Evolutionary conservation across 2,797 vertebrate species (phyloP), one percentile per base, ranked within the genome.

Genomic region (Urocyon cinereoargenteus): DNA sequence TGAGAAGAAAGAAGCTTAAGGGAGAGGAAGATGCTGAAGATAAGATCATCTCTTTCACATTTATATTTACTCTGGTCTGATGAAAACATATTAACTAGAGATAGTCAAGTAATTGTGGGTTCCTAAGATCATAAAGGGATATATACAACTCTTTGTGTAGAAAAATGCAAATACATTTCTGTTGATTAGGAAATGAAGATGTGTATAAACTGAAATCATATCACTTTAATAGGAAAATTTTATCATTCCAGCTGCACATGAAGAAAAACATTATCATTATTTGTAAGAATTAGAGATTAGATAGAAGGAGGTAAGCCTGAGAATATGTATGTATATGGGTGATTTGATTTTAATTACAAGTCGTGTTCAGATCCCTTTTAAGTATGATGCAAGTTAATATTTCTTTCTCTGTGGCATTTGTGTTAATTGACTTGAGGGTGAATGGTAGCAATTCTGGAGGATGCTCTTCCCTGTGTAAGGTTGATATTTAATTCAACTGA

Each of bases 401-500:
- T 66, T 81, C 6, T 40, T 87, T 93, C 24, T 68, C 77, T 62
- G 19, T 75, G n/a, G 28, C 40, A 88, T 49, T 53, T 88, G 5
- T 61, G 21, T 49, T 78, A 36, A 84, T 21, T 61, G 36, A 81
- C 6, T 53, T 31, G 19, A 81, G 51, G 28, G 15, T 66, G 40
- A 93, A 59, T 53, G 19, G 14, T 57, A 83, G 11, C 31, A 86
- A 83, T 94, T 77, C 49, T 53, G 0, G 21, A 83, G 19, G 36
- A 85, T 22, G 45, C 3, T 79, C 11, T 3, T 92, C 40, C 84
- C 22, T 55, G 7, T 66, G 45, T 40, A 73, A 92, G 31, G 28
- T 45, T 72, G 77, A 66, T 31, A 93, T 90, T 96, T 86, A 90
- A 53, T 90, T 93, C 34, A 61, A 73, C 34, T 49, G 34, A 57